These are phyloP conservation scores for Tuberolachnus salignus DNA, from an alignment of 2,888 invertebrate species.

Conservation along the genomic window DNA sequence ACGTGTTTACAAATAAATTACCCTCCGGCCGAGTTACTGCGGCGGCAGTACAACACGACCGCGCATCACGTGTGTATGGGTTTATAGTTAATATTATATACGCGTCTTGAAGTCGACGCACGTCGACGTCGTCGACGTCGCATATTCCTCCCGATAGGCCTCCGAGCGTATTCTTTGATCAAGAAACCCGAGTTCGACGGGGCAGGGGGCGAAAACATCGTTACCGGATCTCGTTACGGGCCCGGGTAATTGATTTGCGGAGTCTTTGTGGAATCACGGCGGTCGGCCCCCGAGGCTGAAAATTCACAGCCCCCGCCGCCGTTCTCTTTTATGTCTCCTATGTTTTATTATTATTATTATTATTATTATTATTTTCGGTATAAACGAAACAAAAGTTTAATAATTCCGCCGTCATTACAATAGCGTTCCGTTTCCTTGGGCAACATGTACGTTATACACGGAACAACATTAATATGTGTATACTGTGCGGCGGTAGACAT, in stretches of 20 bases:
- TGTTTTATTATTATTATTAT: conserved; percentile 20
- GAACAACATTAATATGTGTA: not conserved
- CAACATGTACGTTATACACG: no score
- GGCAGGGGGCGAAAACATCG: conserved; percentile 41
- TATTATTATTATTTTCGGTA: conserved; percentile 52
- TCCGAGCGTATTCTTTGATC: conserved; percentile 55
- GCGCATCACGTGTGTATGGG: not conserved
- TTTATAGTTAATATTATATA: not conserved
- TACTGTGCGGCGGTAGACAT: no score
- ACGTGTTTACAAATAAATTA: conserved; percentile 46
- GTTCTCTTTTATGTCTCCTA: conserved; percentile 30
- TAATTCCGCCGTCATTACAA: conserved; percentile 2
- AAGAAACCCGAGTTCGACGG: conserved; percentile 13
- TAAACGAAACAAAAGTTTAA: conserved; percentile 52
- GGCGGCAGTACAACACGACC: not conserved
- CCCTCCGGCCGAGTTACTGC: conserved; percentile 18
- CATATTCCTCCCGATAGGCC: conserved; percentile 45
- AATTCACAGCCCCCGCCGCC: conserved; percentile 5
- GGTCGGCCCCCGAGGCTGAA: conserved; percentile 12
- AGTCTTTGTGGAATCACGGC: conserved; percentile 48
- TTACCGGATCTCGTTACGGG: conserved; percentile 51
- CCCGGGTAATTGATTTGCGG: conserved; percentile 46
- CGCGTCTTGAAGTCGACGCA: not conserved
- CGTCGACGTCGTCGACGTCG: not conserved
- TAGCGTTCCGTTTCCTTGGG: conserved; percentile 16